Evolutionary conservation across 2,797 vertebrate species (phyloP).

Genomic region (Alfaro cultratus): DNA sequence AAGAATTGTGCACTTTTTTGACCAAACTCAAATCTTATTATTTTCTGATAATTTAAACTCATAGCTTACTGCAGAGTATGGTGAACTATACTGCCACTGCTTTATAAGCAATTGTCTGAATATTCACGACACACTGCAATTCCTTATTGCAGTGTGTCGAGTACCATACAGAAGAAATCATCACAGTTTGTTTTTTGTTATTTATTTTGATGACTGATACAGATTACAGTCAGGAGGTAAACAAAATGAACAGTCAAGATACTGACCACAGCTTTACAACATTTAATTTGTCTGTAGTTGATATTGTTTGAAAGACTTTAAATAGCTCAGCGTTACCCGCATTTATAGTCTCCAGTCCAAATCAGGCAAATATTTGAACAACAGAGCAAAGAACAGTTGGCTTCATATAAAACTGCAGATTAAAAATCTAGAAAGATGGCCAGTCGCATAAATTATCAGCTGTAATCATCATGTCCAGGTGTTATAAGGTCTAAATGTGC

Average conservation of each 20-base stretch:
- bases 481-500: constrained; percentile 33
- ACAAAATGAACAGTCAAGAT: constrained; percentile 75
- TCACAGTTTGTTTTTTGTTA: constrained; percentile 54
- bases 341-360: constrained; percentile 44
- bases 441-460: constrained; percentile 38
- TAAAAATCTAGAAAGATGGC: constrained; percentile 55
- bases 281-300: constrained; percentile 56
- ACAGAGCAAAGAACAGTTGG: constrained; percentile 47
- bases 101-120: neutral
- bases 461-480: constrained; percentile 37
- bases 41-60: neutral
- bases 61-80: neutral
- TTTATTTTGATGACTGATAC: constrained; percentile 81
- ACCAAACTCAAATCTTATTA: neutral
- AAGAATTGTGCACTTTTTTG: neutral
- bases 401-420: constrained; percentile 33
- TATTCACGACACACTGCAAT: no score
- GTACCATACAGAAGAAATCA: constrained; percentile 7
- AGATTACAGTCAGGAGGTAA: constrained; percentile 81
- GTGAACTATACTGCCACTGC: neutral
- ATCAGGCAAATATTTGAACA: constrained; percentile 51
- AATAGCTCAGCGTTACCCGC: constrained; percentile 53
- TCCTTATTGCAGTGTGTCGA: neutral
- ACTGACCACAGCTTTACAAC: constrained; percentile 68
- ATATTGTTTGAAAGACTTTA: constrained; percentile 64